phyloP scores from a whole-genome alignment of 30 jellyfish, hydroid and myxozoan genomes.

The Cassiopea xamachana region DNA sequence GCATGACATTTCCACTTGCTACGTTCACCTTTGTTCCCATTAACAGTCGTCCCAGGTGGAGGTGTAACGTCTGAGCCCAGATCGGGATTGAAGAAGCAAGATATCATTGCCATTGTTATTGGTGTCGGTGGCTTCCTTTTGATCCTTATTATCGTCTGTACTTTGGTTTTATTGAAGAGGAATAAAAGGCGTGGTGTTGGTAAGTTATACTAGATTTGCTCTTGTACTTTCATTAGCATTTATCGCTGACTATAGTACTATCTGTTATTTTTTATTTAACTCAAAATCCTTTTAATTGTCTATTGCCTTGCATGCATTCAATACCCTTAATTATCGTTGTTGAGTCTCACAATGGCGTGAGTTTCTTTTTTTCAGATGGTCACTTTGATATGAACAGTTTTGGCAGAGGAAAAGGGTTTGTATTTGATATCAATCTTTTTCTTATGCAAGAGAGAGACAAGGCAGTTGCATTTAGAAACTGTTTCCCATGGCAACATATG shows the following conservation, averaged over 20 bases:
- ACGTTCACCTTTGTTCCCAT: too few species aligned
- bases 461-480: too few species aligned
- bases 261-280: too few species aligned
- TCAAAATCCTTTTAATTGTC: too few species aligned
- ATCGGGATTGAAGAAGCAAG: conserved; percentile 72
- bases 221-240: too few species aligned
- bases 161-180: conserved; percentile 44
- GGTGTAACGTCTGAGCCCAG: conserved; percentile 58
- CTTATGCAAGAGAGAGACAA: not conserved
- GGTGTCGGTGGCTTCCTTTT: conserved; percentile 93
- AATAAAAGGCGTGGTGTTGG: conserved; percentile 54
- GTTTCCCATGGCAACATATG: too few species aligned
- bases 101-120: conserved; percentile 90
- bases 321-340: too few species aligned
- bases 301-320: too few species aligned
- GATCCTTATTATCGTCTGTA: conserved; percentile 63
- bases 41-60: conserved; percentile 75
- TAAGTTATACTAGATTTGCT: not conserved
- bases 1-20: too few species aligned
- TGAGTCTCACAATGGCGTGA: too few species aligned
- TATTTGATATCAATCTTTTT: not conserved
- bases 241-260: too few species aligned
- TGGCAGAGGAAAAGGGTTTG: conserved; percentile 77
- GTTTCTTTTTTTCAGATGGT: conserved; percentile 27
- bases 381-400: conserved; percentile 64